phyloP scores from a whole-genome alignment of 2,797 vertebrate genomes.

The Argentina silus region DNA sequence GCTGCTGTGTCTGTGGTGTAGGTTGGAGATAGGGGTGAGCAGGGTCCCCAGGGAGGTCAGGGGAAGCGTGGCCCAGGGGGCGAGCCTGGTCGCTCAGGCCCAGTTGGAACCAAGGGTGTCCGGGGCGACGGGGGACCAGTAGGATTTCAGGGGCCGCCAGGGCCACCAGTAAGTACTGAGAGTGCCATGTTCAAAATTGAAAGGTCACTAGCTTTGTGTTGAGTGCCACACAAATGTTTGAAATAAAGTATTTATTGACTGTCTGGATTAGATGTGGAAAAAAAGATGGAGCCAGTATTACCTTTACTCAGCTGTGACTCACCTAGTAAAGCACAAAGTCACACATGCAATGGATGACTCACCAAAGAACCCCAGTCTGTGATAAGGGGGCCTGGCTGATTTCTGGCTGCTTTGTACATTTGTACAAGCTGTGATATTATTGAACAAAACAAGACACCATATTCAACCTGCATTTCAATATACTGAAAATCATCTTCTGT shows the following conservation, averaged over 20 bases:
- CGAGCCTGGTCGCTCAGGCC: constrained; percentile 70
- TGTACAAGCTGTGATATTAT: background rate
- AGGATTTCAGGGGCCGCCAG: constrained; percentile 76
- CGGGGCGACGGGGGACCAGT: constrained; percentile 72
- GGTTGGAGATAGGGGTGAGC: constrained; percentile 72
- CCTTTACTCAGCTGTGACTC: constrained; percentile 15
- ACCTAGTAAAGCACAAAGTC: constrained; percentile 14
- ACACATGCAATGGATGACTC: constrained; percentile 4
- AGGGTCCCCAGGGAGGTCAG: constrained; percentile 71
- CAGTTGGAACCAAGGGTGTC: constrained; percentile 72
- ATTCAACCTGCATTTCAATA: background rate
- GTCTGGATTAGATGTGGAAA: constrained; percentile 12
- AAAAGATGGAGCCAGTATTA: background rate
- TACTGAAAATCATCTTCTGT: background rate
- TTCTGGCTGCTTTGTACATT: background rate
- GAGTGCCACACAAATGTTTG: constrained; percentile 14
- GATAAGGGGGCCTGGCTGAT: background rate
- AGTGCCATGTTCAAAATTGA: constrained; percentile 2
- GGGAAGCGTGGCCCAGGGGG: constrained; percentile 77
- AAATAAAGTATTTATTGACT: constrained; percentile 17
- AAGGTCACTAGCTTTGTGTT: constrained; percentile 22
- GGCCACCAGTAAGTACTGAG: constrained; percentile 72
- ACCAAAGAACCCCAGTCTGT: background rate
- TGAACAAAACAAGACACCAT: background rate
- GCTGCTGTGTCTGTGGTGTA: constrained; percentile 43